These are phyloP conservation scores for Anguilla megastoma DNA, from an alignment of 2,797 vertebrate species.

Conservation along the genomic window DNA sequence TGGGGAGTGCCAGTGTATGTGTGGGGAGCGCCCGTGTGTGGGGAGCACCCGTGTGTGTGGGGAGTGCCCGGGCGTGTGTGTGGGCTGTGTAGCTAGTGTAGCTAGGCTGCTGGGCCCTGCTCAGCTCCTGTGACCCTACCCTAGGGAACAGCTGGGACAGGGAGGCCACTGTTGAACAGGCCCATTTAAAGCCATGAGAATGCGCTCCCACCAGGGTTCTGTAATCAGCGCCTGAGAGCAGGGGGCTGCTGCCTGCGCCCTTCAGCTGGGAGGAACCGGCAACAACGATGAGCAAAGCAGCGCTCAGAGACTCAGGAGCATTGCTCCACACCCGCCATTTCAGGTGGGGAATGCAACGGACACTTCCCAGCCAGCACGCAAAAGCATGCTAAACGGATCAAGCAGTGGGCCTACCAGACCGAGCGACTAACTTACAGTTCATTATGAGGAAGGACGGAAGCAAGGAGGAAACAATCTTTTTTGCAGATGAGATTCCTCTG, in stretches of 20 bases:
- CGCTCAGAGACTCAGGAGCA: background rate
- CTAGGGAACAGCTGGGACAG: background rate
- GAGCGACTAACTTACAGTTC: background rate
- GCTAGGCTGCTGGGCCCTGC: background rate
- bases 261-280: background rate
- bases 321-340: background rate
- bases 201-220: background rate
- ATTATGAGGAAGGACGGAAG: conserved; percentile 55
- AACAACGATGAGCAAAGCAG: background rate
- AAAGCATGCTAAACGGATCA: too few species aligned
- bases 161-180: background rate
- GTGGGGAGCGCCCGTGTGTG: too few species aligned
- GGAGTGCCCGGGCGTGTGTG: too few species aligned
- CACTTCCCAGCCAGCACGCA: background rate
- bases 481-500: background rate
- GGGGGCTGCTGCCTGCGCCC: background rate
- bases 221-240: background rate
- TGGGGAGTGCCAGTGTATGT: too few species aligned
- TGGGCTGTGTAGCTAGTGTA: background rate
- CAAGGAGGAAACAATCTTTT: conserved; percentile 26
- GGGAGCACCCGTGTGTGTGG: too few species aligned
- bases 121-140: background rate
- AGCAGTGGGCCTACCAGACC: background rate
- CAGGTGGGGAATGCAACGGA: background rate
- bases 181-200: background rate